These are phyloP conservation scores for Leptinotarsa lineolata DNA, from an alignment of 1,140 invertebrate genomes.

Conservation along the genomic window DNA sequence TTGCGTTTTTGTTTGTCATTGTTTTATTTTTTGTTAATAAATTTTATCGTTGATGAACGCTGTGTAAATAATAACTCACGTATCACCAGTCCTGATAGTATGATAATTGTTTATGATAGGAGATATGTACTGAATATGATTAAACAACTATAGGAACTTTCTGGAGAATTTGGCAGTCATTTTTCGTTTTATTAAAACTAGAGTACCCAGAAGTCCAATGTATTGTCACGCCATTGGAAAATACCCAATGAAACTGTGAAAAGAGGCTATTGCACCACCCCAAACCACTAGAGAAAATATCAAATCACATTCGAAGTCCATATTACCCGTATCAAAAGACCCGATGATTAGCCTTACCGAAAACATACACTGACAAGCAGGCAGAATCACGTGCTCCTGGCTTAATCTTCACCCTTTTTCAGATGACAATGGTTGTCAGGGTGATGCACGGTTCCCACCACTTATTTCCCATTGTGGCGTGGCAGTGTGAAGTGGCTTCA, in stretches of 20 bases:
- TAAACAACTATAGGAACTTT: no score
- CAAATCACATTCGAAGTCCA: not conserved
- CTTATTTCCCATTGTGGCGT: conserved; percentile 29
- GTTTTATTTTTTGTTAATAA: no score
- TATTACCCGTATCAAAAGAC: conserved; percentile 22
- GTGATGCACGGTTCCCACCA: conserved; percentile 37
- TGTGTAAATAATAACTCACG: no score
- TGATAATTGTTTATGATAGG: no score
- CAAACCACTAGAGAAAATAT: not conserved
- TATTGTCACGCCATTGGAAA: no score
- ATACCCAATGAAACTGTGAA: not conserved
- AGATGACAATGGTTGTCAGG: conserved; percentile 27
- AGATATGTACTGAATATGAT: no score
- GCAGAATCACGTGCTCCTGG: conserved; percentile 32
- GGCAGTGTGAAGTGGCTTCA: conserved; percentile 46
- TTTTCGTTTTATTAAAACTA: no score
- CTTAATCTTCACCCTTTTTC: conserved; percentile 38
- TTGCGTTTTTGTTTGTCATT: no score
- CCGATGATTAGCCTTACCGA: conserved; percentile 37
- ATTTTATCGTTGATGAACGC: no score
- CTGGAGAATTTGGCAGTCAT: no score
- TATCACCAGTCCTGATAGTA: no score
- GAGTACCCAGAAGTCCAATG: no score
- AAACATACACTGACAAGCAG: conserved; percentile 12
- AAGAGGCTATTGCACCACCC: not conserved